These are phyloP conservation scores for Lasioglossum leucozonium DNA, from an alignment of 2,888 invertebrate species.

Conservation along the genomic window DNA sequence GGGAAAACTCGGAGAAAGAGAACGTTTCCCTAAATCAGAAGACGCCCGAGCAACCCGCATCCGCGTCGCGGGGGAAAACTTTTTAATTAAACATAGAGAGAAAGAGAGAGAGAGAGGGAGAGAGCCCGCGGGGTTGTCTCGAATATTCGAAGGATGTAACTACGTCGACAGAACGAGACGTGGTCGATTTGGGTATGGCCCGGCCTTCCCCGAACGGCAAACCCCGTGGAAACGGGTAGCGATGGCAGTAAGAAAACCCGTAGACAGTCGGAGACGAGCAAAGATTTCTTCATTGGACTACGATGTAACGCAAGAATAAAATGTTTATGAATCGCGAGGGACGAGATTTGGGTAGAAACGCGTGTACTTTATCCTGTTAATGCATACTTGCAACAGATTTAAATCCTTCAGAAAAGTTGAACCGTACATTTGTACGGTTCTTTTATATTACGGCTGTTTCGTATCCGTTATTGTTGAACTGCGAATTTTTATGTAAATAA, in stretches of 20 bases:
- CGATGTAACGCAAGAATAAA: no score
- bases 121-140: slow-evolving; percentile 41
- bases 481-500: not conserved
- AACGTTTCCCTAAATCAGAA: slow-evolving; percentile 43
- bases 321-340: no score
- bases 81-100: slow-evolving; percentile 75
- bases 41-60: slow-evolving; percentile 20
- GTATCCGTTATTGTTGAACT: not conserved
- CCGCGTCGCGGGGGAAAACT: slow-evolving; percentile 41
- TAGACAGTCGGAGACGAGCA: not conserved
- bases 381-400: no score
- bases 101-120: no score
- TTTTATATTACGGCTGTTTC: not conserved
- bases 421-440: no score
- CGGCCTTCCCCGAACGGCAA: not conserved
- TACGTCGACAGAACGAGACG: slow-evolving; percentile 31
- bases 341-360: no score
- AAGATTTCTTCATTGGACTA: no score
- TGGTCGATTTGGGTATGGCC: slow-evolving; percentile 57
- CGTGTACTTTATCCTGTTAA: no score
- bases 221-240: slow-evolving; percentile 2
- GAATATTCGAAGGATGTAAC: slow-evolving; percentile 43
- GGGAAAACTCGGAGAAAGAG: slow-evolving; percentile 6
- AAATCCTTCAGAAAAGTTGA: no score
- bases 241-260: not conserved